Base-by-base conservation (phyloP, 2,888 invertebrate species). In the Drosophila merina region DNA sequence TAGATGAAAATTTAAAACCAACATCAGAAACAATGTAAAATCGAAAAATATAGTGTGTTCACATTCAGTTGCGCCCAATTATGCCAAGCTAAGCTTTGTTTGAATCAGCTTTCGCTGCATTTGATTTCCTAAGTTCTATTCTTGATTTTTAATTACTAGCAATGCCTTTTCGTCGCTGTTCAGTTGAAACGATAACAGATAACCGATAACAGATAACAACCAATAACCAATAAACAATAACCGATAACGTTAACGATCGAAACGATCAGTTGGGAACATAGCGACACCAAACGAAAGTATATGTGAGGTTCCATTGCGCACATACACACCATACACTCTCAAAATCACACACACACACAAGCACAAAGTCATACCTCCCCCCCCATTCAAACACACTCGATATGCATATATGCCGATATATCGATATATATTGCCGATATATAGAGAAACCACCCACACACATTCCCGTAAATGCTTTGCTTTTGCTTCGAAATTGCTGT, bases 221-320 rank as follows among this genome's bases (percentile, higher is more conserved):
- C 20, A 20, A 28, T 28, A 28, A 28, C 3, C 28, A 28, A 28
- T 28, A 28, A 6, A 1, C 50, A n/a, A 36, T 36, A 12, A 42
- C 49, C 26, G 55, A 47, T 54, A 25, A 48, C 63, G 33, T 50
- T 63, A 63, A 64, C 54, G 55, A 47, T 54, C 40, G 54, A 54
- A 45, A 54, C 30, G 30, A 54, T 66, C 40, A 42, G 60, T 42
- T 64, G 63, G 31, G 63, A 30, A 66, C 26, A 36, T 20, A 57
- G 30, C 31, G 57, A 68, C 56, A 45, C 50, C 40, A 50, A 47
- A 48, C 26, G 20, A 30, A 72, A 51, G 33, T 62, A 40, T 33
- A 74, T 71, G 62, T 78, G 71, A 74, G 67, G 74, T 75, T 77
- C 71, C 78, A 84, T 74, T 69, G 82, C 84, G 79, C 85, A 81